Percentiles rank a stretch among this genome's conserved stretches.
Conservation (phyloP, 2,888 invertebrate species). For the Anthrax anthrax region DNA sequence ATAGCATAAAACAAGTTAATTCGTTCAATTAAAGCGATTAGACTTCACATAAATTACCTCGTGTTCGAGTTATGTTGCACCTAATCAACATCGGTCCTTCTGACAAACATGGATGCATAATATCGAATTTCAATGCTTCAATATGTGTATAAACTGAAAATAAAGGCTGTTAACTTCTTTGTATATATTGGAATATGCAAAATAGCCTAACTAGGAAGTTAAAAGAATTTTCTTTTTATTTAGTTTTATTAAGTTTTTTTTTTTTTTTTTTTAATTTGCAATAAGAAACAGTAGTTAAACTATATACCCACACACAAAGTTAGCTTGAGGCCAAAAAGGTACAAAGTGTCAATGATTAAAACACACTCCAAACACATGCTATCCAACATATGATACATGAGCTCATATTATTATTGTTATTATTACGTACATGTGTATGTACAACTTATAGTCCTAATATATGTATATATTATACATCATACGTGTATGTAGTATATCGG, state of each 20-base stretch:
- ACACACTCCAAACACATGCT: not conserved
- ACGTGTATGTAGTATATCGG: no score
- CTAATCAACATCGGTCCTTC: slow-evolving; percentile 2
- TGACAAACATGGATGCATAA: not conserved
- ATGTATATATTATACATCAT: no score
- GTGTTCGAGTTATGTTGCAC: not conserved
- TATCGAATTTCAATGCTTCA: slow-evolving; percentile 1
- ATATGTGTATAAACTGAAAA: not conserved
- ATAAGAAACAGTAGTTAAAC: not conserved
- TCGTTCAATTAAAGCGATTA: slow-evolving; percentile 11
- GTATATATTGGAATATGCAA: not conserved
- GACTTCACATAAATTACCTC: slow-evolving; percentile 8
- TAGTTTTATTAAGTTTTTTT: no score
- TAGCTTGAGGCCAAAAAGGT: not conserved
- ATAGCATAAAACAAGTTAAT: slow-evolving; percentile 10
- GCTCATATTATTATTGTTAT: not conserved
- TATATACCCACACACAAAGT: not conserved
- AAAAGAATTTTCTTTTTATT: not conserved
- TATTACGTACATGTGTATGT: not conserved
- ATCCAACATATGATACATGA: not conserved
- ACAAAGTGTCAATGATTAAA: not conserved
- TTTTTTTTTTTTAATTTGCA: no score
- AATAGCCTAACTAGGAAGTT: not conserved
- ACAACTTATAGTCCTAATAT: no score
- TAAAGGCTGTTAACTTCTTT: no score